These are phyloP conservation scores for Meloe dianella DNA, from an alignment of 2,888 invertebrate genomes.

Conservation along the genomic window DNA sequence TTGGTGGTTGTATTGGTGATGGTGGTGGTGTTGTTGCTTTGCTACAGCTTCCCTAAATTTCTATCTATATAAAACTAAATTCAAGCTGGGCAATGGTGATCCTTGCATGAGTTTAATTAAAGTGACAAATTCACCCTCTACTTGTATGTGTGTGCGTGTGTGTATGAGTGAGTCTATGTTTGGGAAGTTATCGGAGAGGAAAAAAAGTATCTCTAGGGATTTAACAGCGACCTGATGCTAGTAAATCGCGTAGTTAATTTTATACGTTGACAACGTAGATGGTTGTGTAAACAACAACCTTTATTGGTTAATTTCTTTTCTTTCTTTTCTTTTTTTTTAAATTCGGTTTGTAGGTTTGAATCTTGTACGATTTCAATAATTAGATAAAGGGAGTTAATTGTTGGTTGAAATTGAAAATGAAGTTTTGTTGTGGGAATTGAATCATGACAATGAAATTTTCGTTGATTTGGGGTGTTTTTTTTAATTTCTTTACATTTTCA, in stretches of 20 bases:
- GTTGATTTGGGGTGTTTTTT: neutral
- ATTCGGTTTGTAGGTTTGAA: neutral
- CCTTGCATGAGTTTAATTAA: constrained; percentile 59
- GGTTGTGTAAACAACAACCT: constrained; percentile 5
- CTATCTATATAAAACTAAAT: constrained; percentile 1
- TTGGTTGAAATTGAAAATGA: constrained; percentile 10
- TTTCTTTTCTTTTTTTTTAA: neutral
- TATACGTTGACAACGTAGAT: constrained; percentile 7
- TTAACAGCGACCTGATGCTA: constrained; percentile 19
- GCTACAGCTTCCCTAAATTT: constrained; percentile 52
- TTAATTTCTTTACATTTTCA: neutral
- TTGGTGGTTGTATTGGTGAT: constrained; percentile 48
- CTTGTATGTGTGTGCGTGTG: constrained; percentile 53
- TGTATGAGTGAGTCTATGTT: neutral
- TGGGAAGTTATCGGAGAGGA: constrained; percentile 61
- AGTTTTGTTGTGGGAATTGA: neutral
- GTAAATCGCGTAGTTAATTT: constrained; percentile 8
- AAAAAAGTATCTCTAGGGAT: constrained; percentile 48
- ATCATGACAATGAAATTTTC: neutral
- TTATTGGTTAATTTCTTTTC: constrained; percentile 15
- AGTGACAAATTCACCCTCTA: constrained; percentile 51
- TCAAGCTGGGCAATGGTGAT: constrained; percentile 48
- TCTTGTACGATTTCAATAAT: neutral
- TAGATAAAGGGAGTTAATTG: neutral
- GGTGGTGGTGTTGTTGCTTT: constrained; percentile 10